phyloP scores from a whole-genome alignment of 2,888 invertebrate species.

The Psococerastis gibbosa region DNA sequence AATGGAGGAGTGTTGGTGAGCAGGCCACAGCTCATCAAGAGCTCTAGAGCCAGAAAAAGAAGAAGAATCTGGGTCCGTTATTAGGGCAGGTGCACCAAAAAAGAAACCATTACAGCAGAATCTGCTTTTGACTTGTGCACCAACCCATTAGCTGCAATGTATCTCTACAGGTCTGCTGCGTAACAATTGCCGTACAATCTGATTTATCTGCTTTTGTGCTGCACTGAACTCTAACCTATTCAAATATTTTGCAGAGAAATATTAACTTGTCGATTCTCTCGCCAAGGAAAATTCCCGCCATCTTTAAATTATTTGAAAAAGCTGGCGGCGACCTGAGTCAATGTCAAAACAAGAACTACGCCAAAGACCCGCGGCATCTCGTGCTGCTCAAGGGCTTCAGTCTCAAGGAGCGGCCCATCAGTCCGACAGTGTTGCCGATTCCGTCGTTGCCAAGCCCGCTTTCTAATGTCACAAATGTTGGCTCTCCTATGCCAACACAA shows the following conservation, averaged over 20 bases:
- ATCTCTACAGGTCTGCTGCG: background rate
- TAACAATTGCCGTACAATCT: no score
- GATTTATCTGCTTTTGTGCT: background rate
- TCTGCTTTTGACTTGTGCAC: background rate
- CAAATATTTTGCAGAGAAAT: slow-evolving; percentile 42
- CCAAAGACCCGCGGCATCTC: slow-evolving; percentile 68
- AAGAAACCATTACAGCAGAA: background rate
- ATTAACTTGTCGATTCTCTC: slow-evolving; percentile 76
- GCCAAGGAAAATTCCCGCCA: slow-evolving; percentile 68
- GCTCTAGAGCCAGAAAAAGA: no score
- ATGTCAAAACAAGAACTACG: slow-evolving; percentile 73
- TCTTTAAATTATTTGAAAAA: slow-evolving; percentile 76
- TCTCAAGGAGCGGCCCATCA: slow-evolving; percentile 48
- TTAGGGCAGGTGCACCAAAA: no score
- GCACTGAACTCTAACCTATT: no score
- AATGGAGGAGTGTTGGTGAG: no score
- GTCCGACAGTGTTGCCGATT: slow-evolving; percentile 30
- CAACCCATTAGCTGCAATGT: slow-evolving; percentile 2
- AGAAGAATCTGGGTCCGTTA: no score
- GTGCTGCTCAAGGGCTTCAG: slow-evolving; percentile 54
- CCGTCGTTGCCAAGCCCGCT: slow-evolving; percentile 33
- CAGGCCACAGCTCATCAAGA: no score
- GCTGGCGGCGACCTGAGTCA: slow-evolving; percentile 68
- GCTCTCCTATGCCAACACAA: slow-evolving; percentile 15
- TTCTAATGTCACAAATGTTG: slow-evolving; percentile 25